Conservation (phyloP, 2,888 invertebrate species). For the Volucella inanis region DNA sequence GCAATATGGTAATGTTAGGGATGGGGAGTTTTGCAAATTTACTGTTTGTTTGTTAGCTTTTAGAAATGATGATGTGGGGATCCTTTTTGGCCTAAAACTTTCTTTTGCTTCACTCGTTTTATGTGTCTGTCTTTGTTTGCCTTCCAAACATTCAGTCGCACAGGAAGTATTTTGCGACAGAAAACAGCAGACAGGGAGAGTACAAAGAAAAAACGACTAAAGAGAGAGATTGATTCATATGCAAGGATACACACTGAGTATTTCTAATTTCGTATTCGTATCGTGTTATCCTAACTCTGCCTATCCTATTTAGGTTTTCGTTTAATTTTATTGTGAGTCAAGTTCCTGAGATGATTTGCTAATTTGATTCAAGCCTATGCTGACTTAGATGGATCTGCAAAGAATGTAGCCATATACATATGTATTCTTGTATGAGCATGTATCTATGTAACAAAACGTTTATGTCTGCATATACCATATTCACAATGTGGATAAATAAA, state of each 20-base stretch:
- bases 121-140: neutral
- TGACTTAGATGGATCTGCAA: conserved; percentile 51
- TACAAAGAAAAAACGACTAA: neutral
- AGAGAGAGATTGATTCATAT: conserved; percentile 48
- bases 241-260: conserved; percentile 45
- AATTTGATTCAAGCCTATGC: conserved; percentile 63
- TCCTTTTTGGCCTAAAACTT: conserved; percentile 42
- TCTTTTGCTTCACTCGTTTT: neutral
- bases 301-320: conserved; percentile 69
- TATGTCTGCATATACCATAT: neutral
- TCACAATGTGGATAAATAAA: conserved; percentile 45
- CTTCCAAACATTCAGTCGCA: too few relatives aligned
- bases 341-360: conserved; percentile 72
- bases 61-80: conserved; percentile 53
- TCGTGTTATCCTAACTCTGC: conserved; percentile 61
- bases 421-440: neutral
- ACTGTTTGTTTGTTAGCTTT: conserved; percentile 65
- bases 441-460: neutral
- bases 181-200: conserved; percentile 15
- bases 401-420: conserved; percentile 11
- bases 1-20: neutral
- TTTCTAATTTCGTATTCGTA: conserved; percentile 71
- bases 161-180: neutral
- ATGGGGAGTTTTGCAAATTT: conserved; percentile 46
- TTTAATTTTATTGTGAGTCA: conserved; percentile 71